A percentile compares a stretch with the other conserved stretches of the same genome.
Evolutionary conservation across 2,797 vertebrate species (phyloP).

Genomic region (Poeciliopsis paucimaculata): DNA sequence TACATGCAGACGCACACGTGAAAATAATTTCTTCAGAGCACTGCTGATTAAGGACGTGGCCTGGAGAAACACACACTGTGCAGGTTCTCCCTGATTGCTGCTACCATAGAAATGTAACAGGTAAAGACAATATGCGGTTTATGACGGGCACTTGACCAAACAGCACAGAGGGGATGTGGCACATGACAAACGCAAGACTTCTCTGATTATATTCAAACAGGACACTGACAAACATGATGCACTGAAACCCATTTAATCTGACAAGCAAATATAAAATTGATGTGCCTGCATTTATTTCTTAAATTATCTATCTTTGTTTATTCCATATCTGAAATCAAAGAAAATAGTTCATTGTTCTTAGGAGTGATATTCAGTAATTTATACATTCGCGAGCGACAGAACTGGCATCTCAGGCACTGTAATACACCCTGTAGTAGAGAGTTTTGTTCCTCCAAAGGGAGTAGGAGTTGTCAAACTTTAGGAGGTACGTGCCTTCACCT

Average conservation of each 20-base stretch:
- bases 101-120: conserved; percentile 66
- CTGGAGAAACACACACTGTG: conserved; percentile 40
- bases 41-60: conserved; percentile 52
- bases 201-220: conserved; percentile 53
- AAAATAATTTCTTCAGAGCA: conserved; percentile 38
- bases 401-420: conserved; percentile 86
- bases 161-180: conserved; percentile 63
- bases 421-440: conserved; percentile 96
- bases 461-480: conserved; percentile 99
- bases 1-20: conserved; percentile 1
- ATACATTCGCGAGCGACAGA: conserved; percentile 68
- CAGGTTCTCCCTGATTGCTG: conserved; percentile 73
- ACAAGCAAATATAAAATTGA: conserved; percentile 75
- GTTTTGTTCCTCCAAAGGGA: conserved; percentile 98
- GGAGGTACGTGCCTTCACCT: conserved; percentile 94
- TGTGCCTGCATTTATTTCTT: conserved; percentile 51
- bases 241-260: conserved; percentile 39
- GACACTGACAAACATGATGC: conserved; percentile 47
- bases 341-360: conserved; percentile 71
- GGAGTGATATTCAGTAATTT: conserved; percentile 52
- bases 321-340: conserved; percentile 54
- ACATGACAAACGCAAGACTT: conserved; percentile 57
- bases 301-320: conserved; percentile 32
- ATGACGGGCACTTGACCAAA: conserved; percentile 64
- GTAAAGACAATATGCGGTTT: conserved; percentile 55